Percentiles rank a stretch among this genome's conserved stretches.
Evolutionary conservation across 1,140 invertebrate genomes (phyloP).

Genomic region (Drusus annulatus): DNA sequence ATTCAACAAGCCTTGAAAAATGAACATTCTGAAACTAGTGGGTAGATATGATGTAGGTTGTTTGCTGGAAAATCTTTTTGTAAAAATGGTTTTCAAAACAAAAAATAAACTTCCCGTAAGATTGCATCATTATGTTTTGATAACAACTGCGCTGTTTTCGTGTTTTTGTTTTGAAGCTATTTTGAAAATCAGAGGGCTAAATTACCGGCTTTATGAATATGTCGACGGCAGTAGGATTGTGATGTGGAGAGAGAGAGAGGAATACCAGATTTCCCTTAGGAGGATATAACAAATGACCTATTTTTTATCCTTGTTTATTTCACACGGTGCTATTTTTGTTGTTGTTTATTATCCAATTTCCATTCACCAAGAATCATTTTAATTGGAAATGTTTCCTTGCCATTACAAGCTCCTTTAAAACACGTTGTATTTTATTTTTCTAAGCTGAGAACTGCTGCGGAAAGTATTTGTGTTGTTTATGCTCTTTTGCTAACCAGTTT

Average conservation of each 20-base stretch:
- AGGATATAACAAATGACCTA: slow-evolving; percentile 36
- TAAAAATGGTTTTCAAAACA: not conserved
- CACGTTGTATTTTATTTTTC: too few relatives aligned
- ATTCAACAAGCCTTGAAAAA: not conserved
- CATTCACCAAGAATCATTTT: not conserved
- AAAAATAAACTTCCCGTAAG: slow-evolving; percentile 6
- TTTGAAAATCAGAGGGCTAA: not conserved
- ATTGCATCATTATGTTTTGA: not conserved
- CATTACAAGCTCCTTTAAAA: too few relatives aligned
- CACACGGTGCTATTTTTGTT: slow-evolving; percentile 3
- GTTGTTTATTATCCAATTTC: slow-evolving; percentile 27
- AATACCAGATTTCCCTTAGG: slow-evolving; percentile 34
- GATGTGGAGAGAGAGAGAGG: not conserved
- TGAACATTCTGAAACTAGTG: too few relatives aligned
- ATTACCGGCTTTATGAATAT: slow-evolving; percentile 23
- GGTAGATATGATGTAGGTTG: too few relatives aligned
- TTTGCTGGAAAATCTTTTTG: not conserved
- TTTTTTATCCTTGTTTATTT: slow-evolving; percentile 37
- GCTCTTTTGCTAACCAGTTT: too few relatives aligned
- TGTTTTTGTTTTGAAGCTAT: slow-evolving; percentile 1
- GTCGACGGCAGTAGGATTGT: not conserved
- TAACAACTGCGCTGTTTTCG: not conserved
- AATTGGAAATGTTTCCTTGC: too few relatives aligned
- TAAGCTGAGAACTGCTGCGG: too few relatives aligned
- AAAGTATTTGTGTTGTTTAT: too few relatives aligned